A percentile compares a stretch with the other conserved stretches of the same genome.
phyloP scores from a whole-genome alignment of 2,113 vertebrate species.

The Nerophis lumbriciformis region DNA sequence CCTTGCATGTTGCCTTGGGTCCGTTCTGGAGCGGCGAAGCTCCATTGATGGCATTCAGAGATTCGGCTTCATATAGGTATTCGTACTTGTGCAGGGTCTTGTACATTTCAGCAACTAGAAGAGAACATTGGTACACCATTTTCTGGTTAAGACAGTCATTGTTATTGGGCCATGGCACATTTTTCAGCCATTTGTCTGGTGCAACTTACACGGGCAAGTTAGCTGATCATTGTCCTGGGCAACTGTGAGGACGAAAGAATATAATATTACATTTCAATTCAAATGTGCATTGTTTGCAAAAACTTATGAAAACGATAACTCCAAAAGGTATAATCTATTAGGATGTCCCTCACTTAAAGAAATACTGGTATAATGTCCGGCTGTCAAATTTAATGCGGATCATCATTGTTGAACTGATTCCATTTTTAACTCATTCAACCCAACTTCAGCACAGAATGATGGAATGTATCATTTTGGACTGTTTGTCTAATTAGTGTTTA shows the following conservation, averaged over 20 bases:
- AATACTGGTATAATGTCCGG: too few relatives aligned
- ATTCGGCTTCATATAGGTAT: constrained; percentile 85
- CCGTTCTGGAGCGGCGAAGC: constrained; percentile 74
- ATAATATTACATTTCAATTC: neutral
- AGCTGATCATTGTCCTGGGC: constrained; percentile 61
- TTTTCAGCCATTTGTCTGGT: neutral
- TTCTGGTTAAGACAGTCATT: neutral
- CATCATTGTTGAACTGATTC: too few relatives aligned
- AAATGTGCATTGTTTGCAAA: neutral
- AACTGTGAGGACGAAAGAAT: constrained; percentile 44
- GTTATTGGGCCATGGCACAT: neutral
- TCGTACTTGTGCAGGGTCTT: constrained; percentile 83
- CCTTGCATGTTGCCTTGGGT: constrained; percentile 83
- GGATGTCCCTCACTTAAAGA: too few relatives aligned
- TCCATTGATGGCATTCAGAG: constrained; percentile 76
- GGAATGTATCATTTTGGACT: too few relatives aligned
- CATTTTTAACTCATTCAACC: too few relatives aligned
- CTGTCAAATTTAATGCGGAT: too few relatives aligned
- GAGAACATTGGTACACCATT: constrained; percentile 12
- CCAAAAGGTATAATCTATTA: too few relatives aligned
- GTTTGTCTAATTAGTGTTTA: too few relatives aligned
- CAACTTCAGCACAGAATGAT: too few relatives aligned
- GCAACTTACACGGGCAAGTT: constrained; percentile 67
- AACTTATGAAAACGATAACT: neutral
- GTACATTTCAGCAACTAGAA: constrained; percentile 78